Percentiles rank a stretch among this genome's conserved stretches.
Conservation (phyloP, 1,140 invertebrate genomes). For the Ctenoplectra terminalis region DNA sequence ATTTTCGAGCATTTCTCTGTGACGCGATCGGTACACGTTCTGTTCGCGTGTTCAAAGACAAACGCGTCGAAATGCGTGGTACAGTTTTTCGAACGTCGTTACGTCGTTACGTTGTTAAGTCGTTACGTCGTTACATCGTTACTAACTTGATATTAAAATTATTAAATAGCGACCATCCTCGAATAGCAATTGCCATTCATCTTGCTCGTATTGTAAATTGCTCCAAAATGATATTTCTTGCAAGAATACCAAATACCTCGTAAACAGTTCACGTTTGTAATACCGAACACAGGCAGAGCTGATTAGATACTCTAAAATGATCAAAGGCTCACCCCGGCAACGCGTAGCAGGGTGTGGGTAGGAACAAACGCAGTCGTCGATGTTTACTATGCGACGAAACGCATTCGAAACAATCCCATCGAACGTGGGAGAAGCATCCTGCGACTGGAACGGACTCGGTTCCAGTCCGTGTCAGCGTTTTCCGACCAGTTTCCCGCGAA, state of each 20-base stretch:
- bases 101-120: too few species aligned
- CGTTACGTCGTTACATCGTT: too few species aligned
- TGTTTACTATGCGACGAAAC: slow-evolving; percentile 31
- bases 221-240: not conserved
- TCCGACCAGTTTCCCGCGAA: slow-evolving; percentile 43
- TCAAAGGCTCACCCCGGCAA: not conserved
- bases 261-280: too few species aligned
- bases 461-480: not conserved
- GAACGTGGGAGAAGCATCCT: slow-evolving; percentile 9
- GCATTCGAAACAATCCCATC: slow-evolving; percentile 39
- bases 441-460: not conserved
- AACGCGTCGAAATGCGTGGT: not conserved
- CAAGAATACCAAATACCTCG: too few species aligned
- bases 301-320: slow-evolving; percentile 26
- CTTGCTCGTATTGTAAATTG: too few species aligned
- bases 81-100: too few species aligned
- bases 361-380: slow-evolving; percentile 36
- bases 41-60: not conserved
- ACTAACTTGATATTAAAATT: too few species aligned
- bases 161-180: too few species aligned
- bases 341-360: not conserved
- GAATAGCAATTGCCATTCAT: too few species aligned
- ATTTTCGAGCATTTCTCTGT: not conserved
- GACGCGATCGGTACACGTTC: too few species aligned
- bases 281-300: slow-evolving; percentile 1